These are phyloP conservation scores for Periplaneta americana DNA, from an alignment of 1,140 invertebrate genomes.

Conservation along the genomic window DNA sequence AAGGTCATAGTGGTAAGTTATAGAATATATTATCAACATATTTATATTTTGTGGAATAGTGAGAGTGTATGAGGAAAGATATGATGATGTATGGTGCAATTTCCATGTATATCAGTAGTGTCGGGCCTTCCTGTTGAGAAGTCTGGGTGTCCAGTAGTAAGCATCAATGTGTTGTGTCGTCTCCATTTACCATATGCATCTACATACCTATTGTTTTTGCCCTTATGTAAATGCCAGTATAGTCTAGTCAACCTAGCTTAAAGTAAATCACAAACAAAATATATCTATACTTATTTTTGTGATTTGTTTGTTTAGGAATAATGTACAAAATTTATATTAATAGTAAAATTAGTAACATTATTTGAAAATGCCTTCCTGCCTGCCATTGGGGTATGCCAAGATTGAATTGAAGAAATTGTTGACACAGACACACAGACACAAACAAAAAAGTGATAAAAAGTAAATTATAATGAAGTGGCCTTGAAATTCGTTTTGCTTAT, in stretches of 20 bases:
- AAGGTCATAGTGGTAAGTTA: background rate
- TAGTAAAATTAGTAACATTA: conserved; percentile 19
- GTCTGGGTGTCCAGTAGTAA: background rate
- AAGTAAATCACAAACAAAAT: conserved; percentile 16
- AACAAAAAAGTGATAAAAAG: conserved; percentile 20
- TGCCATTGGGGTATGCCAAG: conserved; percentile 25
- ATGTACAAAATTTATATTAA: conserved; percentile 25
- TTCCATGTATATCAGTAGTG: background rate
- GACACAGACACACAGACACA: conserved; percentile 16
- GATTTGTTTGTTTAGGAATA: conserved; percentile 23
- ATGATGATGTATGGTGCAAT: background rate
- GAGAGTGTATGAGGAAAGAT: background rate
- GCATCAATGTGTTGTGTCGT: conserved; percentile 7
- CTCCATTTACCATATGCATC: conserved; percentile 8
- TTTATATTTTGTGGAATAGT: conserved; percentile 6
- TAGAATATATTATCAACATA: conserved; percentile 1
- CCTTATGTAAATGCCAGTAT: conserved; percentile 19
- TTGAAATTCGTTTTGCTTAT: conserved; percentile 24
- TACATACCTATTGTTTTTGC: conserved; percentile 7
- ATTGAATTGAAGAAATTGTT: conserved; percentile 21
- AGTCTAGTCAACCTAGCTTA: conserved; percentile 23
- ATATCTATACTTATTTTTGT: conserved; percentile 24
- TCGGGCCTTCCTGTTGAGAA: background rate
- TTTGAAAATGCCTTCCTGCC: conserved; percentile 24
- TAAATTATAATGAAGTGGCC: conserved; percentile 23